These are phyloP conservation scores for Caranx melampygus DNA, from an alignment of 2,113 vertebrate species.

Conservation along the genomic window DNA sequence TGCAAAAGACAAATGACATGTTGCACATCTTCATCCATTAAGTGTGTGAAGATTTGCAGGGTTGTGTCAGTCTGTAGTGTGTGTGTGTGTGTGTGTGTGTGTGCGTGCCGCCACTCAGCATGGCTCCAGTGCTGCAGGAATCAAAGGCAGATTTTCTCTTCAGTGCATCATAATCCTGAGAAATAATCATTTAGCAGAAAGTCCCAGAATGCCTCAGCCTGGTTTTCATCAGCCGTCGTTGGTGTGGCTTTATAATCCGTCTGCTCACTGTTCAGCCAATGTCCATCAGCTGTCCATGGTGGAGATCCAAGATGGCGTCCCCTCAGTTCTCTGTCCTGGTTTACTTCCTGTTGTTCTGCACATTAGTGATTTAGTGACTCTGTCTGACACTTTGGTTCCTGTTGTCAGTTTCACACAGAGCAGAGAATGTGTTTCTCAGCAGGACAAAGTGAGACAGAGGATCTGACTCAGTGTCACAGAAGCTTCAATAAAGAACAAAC, in stretches of 20 bases:
- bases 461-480: constrained; percentile 6
- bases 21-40: constrained; percentile 5
- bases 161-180: constrained; percentile 21
- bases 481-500: neutral
- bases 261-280: neutral
- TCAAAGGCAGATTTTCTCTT: constrained; percentile 10
- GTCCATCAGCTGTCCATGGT: neutral
- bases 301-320: neutral
- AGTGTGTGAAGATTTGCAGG: neutral
- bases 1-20: no score
- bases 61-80: neutral
- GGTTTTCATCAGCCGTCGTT: neutral
- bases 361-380: neutral
- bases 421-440: neutral
- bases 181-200: constrained; percentile 21
- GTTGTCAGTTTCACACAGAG: neutral
- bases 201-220: neutral
- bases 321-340: neutral
- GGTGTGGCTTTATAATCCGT: neutral
- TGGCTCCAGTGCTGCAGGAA: constrained; percentile 15
- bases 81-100: neutral
- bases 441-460: neutral
- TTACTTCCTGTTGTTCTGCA: neutral
- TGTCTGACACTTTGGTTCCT: neutral
- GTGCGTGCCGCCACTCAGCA: neutral